phyloP scores from a whole-genome alignment of 37 sponge, comb jelly and placozoan genomes.

The Hormiphora californensis region DNA sequence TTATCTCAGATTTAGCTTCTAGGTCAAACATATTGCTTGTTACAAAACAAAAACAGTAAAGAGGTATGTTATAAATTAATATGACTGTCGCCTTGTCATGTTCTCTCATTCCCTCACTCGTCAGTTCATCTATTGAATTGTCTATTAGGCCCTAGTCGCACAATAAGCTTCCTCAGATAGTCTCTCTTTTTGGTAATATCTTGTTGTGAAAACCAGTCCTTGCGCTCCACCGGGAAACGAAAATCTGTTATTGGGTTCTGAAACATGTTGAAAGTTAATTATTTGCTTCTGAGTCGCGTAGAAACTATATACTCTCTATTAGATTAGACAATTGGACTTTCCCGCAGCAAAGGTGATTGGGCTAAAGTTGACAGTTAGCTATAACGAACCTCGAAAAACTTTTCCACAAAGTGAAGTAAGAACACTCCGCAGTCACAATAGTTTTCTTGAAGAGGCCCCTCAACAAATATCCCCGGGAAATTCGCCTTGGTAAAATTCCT shows the following conservation, averaged over 20 bases:
- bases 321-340: not conserved
- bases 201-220: conserved; percentile 53
- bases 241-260: conserved; percentile 45
- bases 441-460: conserved; percentile 79
- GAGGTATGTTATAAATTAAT: no score
- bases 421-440: conserved; percentile 85
- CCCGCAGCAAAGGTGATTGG: not conserved
- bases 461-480: conserved; percentile 38
- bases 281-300: not conserved
- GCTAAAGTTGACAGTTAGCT: not conserved
- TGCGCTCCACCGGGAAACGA: conserved; percentile 27
- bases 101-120: no score
- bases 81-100: no score
- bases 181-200: conserved; percentile 49
- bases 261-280: not conserved
- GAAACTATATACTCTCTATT: not conserved
- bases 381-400: conserved; percentile 60
- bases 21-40: no score
- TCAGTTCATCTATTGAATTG: no score
- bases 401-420: conserved; percentile 77
- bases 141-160: conserved; percentile 38
- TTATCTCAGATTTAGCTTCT: no score
- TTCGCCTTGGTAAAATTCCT: conserved; percentile 14
- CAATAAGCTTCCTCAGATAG: conserved; percentile 28
- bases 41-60: no score